Evolutionary conservation across 2,797 vertebrate species (phyloP), one percentile per base, ranked within the genome.

Genomic region (Coranthus polyacanthus): DNA sequence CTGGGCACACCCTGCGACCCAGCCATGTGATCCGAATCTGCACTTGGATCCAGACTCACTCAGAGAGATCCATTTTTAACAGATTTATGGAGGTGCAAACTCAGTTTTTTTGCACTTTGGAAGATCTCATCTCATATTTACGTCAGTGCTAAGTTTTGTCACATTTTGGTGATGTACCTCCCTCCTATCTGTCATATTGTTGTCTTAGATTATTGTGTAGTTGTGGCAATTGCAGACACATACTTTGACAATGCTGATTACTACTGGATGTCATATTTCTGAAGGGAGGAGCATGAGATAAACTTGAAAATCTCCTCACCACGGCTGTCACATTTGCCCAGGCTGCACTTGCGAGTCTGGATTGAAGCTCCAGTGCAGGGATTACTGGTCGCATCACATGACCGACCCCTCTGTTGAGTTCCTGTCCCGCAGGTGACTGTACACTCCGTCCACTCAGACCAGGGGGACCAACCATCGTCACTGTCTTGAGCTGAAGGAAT

Each of bases 401-500:
- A 99, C 18, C 98, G 92, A 45, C 98, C 98, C 72, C 98, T 93
- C 88, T 99, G 98, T 78, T 99, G 98, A 20, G 98, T 99, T 59
- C 98, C 98, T 3, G 94, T 94, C 15, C 98, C 98, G 26, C 98
- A 99, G 0, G 96, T 96, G 68, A 95, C 95, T 0, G 98, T 98
- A 81, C 98, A 99, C 79, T 98, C 95, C 0, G 98, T 99, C 98
- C 98, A 99, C 82, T 99, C 98, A 0, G 98, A 98, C 98, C 98
- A 99, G 0, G 96, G 98, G 4, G 98, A 99, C 98, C 98, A 99
- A 72, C 96, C 97, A 13, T 98, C 95, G 43, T 97, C 97, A 0
- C 93, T 91, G 71, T 95, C 96, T 47, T 83, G 85, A 63, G 92
- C 95, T 97, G 78, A 12, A 87, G 82, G 7, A 57, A 24, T 5